Evolutionary conservation across 2,113 vertebrate species (phyloP).

Genomic region (Tapirus terrestris): DNA sequence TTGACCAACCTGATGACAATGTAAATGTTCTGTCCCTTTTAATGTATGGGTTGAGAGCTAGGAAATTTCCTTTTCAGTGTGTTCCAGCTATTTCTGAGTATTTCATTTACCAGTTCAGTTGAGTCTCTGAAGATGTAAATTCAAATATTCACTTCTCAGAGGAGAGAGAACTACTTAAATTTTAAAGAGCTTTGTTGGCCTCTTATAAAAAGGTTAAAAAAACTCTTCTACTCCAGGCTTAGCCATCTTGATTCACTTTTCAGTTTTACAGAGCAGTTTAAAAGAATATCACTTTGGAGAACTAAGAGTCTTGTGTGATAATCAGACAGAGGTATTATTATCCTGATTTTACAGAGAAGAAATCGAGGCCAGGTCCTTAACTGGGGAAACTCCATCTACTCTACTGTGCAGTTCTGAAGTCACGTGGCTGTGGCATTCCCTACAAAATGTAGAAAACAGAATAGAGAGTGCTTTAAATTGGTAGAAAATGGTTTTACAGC

Average conservation of each 20-base stretch:
- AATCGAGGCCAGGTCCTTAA: not conserved
- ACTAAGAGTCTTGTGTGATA: not conserved
- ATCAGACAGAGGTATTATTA: not conserved
- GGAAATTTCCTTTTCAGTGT: not conserved
- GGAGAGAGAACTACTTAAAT: not conserved
- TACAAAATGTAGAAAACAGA: not conserved
- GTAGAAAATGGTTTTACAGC: not conserved
- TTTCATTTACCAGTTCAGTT: not conserved
- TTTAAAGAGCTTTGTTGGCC: not conserved
- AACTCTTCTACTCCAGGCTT: not conserved
- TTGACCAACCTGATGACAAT: not conserved
- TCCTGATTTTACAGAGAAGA: not conserved
- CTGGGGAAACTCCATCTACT: not conserved
- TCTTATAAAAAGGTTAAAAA: not conserved
- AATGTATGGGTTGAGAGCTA: not conserved
- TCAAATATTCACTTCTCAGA: not conserved
- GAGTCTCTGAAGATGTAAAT: constrained; percentile 9
- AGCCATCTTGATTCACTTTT: not conserved
- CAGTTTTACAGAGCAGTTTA: not conserved
- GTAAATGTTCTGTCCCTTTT: not conserved
- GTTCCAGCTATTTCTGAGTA: not conserved
- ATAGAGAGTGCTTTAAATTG: not conserved
- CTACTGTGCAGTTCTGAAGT: not conserved
- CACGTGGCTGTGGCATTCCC: not conserved
- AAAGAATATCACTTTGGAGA: not conserved